phyloP scores from a whole-genome alignment of 2,888 invertebrate species.

The Chelonus formosanus region DNA sequence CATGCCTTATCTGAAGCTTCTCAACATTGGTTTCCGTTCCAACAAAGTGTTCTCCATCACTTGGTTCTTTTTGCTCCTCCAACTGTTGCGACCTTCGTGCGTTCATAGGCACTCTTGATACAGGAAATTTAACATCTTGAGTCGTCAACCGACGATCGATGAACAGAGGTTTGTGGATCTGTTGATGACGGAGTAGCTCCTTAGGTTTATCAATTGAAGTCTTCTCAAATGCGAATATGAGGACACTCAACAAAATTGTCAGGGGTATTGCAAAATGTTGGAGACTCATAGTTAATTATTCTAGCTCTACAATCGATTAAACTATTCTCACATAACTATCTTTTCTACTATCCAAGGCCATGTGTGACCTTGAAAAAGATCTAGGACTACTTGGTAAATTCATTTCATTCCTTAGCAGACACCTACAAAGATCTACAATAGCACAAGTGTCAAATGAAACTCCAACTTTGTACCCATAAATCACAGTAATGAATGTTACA shows the following conservation, averaged over 20 bases:
- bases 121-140: constrained; percentile 17
- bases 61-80: constrained; percentile 18
- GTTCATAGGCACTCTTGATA: neutral
- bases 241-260: constrained; percentile 5
- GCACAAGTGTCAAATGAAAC: constrained; percentile 7
- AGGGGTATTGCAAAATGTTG: neutral
- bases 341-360: constrained; percentile 18
- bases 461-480: constrained; percentile 14
- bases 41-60: constrained; percentile 20
- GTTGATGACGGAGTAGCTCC: constrained; percentile 55
- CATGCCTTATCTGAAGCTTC: constrained; percentile 64
- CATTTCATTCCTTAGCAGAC: constrained; percentile 22
- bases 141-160: constrained; percentile 53
- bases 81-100: constrained; percentile 5
- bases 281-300: constrained; percentile 1
- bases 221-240: constrained; percentile 30
- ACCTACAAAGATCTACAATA: constrained; percentile 6
- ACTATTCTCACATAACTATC: neutral
- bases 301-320: constrained; percentile 4
- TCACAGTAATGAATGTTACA: constrained; percentile 19
- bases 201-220: constrained; percentile 48
- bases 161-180: constrained; percentile 54
- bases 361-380: constrained; percentile 17
- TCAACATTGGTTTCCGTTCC: constrained; percentile 44
- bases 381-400: constrained; percentile 1